Percentiles rank a stretch among this genome's conserved stretches.
Conservation (phyloP, 2,113 vertebrate species). For the Rhadina sibilatrix region DNA sequence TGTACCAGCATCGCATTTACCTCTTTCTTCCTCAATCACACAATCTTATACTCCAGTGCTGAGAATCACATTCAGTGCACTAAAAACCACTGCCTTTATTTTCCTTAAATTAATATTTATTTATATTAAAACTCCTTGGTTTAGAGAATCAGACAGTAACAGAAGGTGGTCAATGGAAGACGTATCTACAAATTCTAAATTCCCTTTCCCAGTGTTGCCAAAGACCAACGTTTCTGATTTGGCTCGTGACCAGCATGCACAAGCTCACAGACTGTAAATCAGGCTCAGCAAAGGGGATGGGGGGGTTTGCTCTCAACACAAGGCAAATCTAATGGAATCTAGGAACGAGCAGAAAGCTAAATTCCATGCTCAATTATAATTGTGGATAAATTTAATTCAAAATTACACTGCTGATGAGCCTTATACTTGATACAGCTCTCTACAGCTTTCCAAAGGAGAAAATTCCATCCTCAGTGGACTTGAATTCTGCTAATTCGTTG, state of each 20-base stretch:
- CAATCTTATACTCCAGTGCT: not conserved
- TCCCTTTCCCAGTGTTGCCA: not conserved
- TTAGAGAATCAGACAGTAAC: not conserved
- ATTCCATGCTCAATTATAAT: not conserved
- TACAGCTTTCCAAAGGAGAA: not conserved
- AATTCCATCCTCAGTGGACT: accelerated
- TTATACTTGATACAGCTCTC: not conserved
- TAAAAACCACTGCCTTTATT: not conserved
- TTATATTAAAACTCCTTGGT: not conserved
- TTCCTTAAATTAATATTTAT: not conserved
- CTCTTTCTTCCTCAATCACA: not conserved
- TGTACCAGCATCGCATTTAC: not conserved
- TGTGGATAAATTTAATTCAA: not conserved
- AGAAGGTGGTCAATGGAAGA: not conserved
- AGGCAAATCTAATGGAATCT: not conserved
- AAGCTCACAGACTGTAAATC: not conserved
- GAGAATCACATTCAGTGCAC: not conserved
- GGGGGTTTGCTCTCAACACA: not conserved
- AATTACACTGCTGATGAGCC: not conserved
- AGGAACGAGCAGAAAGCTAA: not conserved
- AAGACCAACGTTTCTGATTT: not conserved
- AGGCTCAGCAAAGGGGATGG: not conserved
- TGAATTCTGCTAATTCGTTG: not conserved
- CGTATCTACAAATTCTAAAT: not conserved
- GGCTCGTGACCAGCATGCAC: not conserved